Conservation (phyloP, 2,113 vertebrate genomes). For the Bos javanicus region DNA sequence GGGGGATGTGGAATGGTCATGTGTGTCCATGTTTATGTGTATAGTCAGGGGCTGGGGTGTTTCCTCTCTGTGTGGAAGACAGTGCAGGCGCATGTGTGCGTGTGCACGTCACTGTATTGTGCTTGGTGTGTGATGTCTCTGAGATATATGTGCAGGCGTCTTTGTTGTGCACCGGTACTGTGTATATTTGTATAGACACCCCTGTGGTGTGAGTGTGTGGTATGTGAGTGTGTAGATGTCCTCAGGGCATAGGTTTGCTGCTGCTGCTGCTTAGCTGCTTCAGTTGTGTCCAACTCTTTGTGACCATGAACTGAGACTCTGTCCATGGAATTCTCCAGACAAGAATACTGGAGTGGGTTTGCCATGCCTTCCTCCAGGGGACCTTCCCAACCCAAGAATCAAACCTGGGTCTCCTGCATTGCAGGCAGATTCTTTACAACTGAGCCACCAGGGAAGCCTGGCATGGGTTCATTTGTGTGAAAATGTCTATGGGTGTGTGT, state of each 20-base stretch:
- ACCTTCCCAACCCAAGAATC: neutral
- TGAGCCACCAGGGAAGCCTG: neutral
- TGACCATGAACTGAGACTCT: neutral
- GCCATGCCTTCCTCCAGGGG: neutral
- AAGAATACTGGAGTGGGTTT: neutral
- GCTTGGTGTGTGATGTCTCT: neutral
- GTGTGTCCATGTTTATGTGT: fast-evolving
- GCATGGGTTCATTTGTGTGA: neutral
- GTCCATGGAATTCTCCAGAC: neutral
- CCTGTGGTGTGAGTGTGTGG: neutral
- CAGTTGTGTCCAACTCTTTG: neutral
- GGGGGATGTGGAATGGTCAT: too few relatives aligned
- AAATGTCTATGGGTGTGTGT: neutral
- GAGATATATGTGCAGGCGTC: too few relatives aligned
- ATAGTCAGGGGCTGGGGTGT: fast-evolving
- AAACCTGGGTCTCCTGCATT: neutral
- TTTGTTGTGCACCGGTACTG: neutral
- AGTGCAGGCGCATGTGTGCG: fast-evolving
- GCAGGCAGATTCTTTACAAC: neutral
- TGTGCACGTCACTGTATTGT: too few relatives aligned
- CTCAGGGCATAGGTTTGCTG: neutral
- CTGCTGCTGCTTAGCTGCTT: neutral
- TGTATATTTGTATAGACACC: neutral
- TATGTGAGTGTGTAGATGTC: neutral
- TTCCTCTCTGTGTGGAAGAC: neutral